Base-by-base conservation (phyloP, 1,140 invertebrate genomes). In the Bombus soroeensis region DNA sequence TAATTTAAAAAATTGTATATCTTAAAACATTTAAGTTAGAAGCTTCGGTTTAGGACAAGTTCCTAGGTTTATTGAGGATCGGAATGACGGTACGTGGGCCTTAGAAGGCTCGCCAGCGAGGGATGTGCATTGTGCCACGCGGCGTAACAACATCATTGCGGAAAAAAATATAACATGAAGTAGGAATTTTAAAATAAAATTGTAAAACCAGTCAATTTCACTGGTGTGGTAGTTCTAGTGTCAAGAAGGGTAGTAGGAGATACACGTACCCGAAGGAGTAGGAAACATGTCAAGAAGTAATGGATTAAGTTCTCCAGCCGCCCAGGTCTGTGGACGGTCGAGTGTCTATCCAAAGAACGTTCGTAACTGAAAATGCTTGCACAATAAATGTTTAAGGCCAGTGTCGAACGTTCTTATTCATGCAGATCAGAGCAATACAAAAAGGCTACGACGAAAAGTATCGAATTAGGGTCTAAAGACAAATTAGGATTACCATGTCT, bases 371-470 rank as follows among this genome's bases (percentile, higher is more conserved):
- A n/a, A 18, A 28, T 83, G 25, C 6, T 71, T 43, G n/a, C 22
- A 10, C 78, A 57, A 78, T 70, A 83, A 70, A 83, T 76, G 12
- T 83, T 82, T 82, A 37, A 1, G 3, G 8, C 12, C 18, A 32
- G 10, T 41, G 18, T 43, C 64, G 76, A 64, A 25, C 37, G 10
- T 3, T 39, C 13, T 68, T 34, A 34, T 22, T 34, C 12, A 37
- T 4, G 22, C 3, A 34, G 25, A 66, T 15, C 9, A 13, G 28
- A 9, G 6, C 6, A 34, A 9, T 34, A 53, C 18, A 0, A 53
- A 8, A 53, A 53, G 5, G 6, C 5, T 8, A 22, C 5, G 18
- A 78, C 3, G 34, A 39, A 32, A 70, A 37, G 3, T 12, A 62
- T 39, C 13, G 37, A 77, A 39, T 77, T 41, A 41, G 37, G 18